A percentile compares a stretch with the other conserved stretches of the same genome.
phyloP scores from a whole-genome alignment of 1,140 invertebrate genomes.

The Papilio polytes region DNA sequence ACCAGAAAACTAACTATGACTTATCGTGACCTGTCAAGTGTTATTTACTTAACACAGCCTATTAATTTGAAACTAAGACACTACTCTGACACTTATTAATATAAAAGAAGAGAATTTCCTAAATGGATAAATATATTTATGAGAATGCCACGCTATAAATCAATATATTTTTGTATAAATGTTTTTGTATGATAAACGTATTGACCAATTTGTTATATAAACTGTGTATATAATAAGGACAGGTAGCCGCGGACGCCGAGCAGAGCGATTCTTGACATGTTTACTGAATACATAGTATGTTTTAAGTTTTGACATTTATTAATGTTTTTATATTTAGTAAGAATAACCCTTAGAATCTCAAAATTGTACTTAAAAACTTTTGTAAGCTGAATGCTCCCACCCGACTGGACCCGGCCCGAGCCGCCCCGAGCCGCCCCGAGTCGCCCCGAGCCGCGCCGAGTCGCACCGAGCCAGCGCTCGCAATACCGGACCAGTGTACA shows the following conservation, averaged over 20 bases:
- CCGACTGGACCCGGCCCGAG: background rate
- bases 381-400: background rate
- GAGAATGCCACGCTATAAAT: conserved; percentile 47
- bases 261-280: background rate
- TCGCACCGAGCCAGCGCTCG: too few species aligned
- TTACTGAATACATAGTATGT: conserved; percentile 23
- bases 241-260: background rate
- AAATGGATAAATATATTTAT: too few species aligned
- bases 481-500: background rate
- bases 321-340: conserved; percentile 26
- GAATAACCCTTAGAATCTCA: conserved; percentile 57
- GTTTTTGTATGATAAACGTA: conserved; percentile 49
- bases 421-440: background rate
- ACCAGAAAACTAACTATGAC: too few species aligned
- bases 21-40: too few species aligned
- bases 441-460: background rate
- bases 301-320: conserved; percentile 20
- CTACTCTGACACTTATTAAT: too few species aligned
- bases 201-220: conserved; percentile 50
- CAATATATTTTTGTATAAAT: conserved; percentile 66
- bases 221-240: conserved; percentile 45
- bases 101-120: too few species aligned
- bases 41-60: too few species aligned
- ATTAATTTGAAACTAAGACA: too few species aligned
- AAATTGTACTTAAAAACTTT: conserved; percentile 61